Percentiles rank a stretch among this genome's conserved stretches.
These are phyloP conservation scores for Galaxias olidus DNA, from an alignment of 2,797 vertebrate genomes.

Conservation along the genomic window DNA sequence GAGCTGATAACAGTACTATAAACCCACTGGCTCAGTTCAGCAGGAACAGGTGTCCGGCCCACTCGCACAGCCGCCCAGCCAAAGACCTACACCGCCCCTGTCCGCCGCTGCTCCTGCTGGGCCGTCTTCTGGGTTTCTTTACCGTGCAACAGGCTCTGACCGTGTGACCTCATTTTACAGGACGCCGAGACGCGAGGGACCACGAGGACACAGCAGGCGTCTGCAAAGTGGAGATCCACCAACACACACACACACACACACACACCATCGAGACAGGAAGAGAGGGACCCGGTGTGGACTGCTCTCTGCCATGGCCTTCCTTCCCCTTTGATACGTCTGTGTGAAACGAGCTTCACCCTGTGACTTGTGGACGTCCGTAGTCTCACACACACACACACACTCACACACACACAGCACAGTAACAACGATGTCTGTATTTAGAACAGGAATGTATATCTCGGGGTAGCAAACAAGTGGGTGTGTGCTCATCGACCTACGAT, in stretches of 20 bases:
- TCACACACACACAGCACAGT: no score
- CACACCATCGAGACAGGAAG: conserved; percentile 8
- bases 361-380: no score
- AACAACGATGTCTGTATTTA: no score
- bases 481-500: neutral
- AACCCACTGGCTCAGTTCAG: conserved; percentile 99
- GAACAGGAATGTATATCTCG: no score
- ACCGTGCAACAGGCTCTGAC: no score
- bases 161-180: neutral
- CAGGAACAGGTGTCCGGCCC: conserved; percentile 99
- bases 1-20: conserved; percentile 99
- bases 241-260: neutral
- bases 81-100: neutral
- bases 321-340: no score
- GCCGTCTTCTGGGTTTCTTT: no score
- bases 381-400: no score
- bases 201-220: neutral
- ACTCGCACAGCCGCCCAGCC: conserved; percentile 57
- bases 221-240: neutral
- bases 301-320: no score
- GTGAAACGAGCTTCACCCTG: no score
- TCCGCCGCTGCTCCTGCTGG: neutral
- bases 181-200: neutral
- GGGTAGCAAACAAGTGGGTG: neutral
- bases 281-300: neutral